These are phyloP conservation scores for Plectropomus leopardus DNA, from an alignment of 2,113 vertebrate species.

Conservation along the genomic window DNA sequence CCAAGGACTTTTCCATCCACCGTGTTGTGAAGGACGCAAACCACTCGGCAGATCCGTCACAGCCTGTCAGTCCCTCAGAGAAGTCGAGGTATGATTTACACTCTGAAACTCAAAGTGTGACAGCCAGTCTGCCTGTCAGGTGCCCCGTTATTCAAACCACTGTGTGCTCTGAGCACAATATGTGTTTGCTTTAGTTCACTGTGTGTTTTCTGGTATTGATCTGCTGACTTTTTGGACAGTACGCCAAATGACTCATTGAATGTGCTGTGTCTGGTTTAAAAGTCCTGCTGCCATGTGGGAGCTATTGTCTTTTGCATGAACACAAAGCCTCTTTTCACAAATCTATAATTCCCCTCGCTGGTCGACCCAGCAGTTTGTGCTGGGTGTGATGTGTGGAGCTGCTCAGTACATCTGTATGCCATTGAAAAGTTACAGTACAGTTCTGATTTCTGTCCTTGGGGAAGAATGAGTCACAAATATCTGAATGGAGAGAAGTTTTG, in stretches of 20 bases:
- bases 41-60: conserved; percentile 27
- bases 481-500: conserved; percentile 4
- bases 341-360: conserved; percentile 36
- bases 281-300: conserved; percentile 51
- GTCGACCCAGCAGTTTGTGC: conserved; percentile 32
- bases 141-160: conserved; percentile 8
- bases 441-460: neutral
- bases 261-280: conserved; percentile 48
- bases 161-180: neutral
- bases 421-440: conserved; percentile 1
- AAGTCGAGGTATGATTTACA: conserved; percentile 59
- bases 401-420: neutral
- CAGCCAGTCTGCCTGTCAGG: conserved; percentile 25
- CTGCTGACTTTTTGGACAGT: conserved; percentile 37
- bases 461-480: conserved; percentile 13
- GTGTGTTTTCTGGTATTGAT: conserved; percentile 42
- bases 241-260: conserved; percentile 25
- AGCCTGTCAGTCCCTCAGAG: conserved; percentile 10
- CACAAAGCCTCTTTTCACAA: conserved; percentile 73
- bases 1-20: conserved; percentile 18
- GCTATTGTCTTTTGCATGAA: conserved; percentile 59
- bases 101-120: conserved; percentile 1
- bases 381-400: neutral
- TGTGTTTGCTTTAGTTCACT: neutral
- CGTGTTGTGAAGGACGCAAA: conserved; percentile 13